Evolutionary conservation across 2,797 vertebrate genomes (phyloP), one percentile per base, ranked within the genome.

Genomic region (Tauraco hartlaubi): DNA sequence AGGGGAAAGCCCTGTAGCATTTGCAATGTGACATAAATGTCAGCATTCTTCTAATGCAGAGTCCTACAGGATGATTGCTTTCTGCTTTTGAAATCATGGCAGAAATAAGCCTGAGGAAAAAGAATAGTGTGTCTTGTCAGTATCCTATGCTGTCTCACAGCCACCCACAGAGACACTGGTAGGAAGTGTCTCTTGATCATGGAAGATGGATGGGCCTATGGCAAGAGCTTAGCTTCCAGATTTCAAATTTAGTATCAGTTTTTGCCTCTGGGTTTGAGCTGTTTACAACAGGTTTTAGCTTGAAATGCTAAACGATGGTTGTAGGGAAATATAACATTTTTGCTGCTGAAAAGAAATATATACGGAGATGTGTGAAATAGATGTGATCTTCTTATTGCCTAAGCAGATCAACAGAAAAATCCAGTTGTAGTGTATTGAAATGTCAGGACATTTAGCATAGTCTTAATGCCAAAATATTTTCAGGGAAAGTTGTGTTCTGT

Each of bases 191-290:
- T 96, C 95, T 97, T 96, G 90, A 97, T 97, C 77, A 31, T 72
- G 64, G 64, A 88, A 94, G 92, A 97, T 73, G 44, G 79, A 91
- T 75, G 33, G 63, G 84, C 62, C 67, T 51, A 75, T 96, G 91
- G 88, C 92, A 94, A 82, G 91, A 94, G 59, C 72, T 96, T 79
- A 92, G 78, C 66, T 88, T 77, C 92, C 75, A 92, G 78, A 91
- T 95, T 92, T 88, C 61, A 80, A 63, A 84, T 94, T 92, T 81
- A 94, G 8, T 66, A 79, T 90, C 19, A 63, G 1, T 82, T 93
- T 96, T 94, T 96, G 66, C 95, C 77, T 96, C 76, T 93, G 64
- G 93, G 44, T 95, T 94, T 96, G 72, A 91, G 75, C 59, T 96
- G 61, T 84, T 98, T 97, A 92, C 75, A 92, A 64, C 44, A 68